These are phyloP conservation scores for Lingula anatina DNA, from an alignment of 2,888 invertebrate species.

Conservation along the genomic window DNA sequence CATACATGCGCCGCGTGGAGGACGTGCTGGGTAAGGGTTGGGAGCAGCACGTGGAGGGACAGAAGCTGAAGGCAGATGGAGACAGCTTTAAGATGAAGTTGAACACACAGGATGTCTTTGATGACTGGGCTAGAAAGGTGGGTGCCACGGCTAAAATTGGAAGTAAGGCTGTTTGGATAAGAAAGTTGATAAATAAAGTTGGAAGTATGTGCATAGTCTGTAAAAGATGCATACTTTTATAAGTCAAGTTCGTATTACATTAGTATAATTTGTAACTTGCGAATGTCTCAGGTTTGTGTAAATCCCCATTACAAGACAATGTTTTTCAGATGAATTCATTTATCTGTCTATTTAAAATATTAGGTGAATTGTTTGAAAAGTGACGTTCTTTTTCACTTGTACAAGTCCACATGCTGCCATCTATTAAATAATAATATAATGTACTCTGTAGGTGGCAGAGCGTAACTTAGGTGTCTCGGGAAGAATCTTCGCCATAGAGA, in stretches of 20 bases:
- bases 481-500: conserved; percentile 88
- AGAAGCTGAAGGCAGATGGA: conserved; percentile 89
- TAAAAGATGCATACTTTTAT: too few species aligned
- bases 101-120: conserved; percentile 94
- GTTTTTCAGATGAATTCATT: too few species aligned
- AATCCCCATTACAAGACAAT: too few species aligned
- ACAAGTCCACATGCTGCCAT: not conserved
- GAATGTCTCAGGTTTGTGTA: too few species aligned
- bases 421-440: not conserved
- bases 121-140: conserved; percentile 79
- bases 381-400: not conserved
- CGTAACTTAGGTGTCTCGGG: conserved; percentile 91
- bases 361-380: conserved; percentile 58
- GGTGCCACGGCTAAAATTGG: conserved; percentile 50
- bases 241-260: too few species aligned
- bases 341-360: too few species aligned
- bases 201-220: too few species aligned
- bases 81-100: conserved; percentile 95
- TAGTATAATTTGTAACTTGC: too few species aligned
- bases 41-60: conserved; percentile 99
- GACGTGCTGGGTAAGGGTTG: conserved; percentile 98
- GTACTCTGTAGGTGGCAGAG: conserved; percentile 65
- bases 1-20: conserved; percentile 93
- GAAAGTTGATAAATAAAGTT: too few species aligned
- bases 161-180: not conserved